Percentiles rank a stretch among this genome's conserved stretches.
phyloP scores from a whole-genome alignment of 2,888 invertebrate genomes.

The Onthophagus sagittarius region DNA sequence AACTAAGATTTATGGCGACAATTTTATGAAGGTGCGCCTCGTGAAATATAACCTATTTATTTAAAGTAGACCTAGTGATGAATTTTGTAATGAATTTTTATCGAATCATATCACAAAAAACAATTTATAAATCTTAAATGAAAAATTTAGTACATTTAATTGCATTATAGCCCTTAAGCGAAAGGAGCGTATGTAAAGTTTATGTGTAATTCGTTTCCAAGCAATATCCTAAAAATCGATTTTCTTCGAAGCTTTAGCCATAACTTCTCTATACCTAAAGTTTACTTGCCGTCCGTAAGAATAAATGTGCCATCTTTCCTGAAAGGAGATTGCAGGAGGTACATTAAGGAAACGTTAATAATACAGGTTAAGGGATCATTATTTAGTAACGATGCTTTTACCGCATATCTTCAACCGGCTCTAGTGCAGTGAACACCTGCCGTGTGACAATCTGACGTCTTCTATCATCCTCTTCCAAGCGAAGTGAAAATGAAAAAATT shows the following conservation, averaged over 20 bases:
- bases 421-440: constrained; percentile 38
- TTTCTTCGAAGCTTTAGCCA: neutral
- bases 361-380: constrained; percentile 41
- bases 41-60: constrained; percentile 19
- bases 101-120: neutral
- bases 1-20: constrained; percentile 22
- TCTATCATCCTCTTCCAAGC: constrained; percentile 9
- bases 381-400: constrained; percentile 47
- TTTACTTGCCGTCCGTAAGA: neutral
- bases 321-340: constrained; percentile 22
- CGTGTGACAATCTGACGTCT: constrained; percentile 28
- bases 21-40: constrained; percentile 20
- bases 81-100: neutral
- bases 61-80: neutral
- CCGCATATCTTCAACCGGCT: constrained; percentile 34
- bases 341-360: constrained; percentile 43
- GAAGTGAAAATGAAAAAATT: neutral
- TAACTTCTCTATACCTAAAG: neutral
- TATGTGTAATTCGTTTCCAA: neutral
- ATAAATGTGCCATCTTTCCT: neutral
- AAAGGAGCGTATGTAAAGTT: neutral
- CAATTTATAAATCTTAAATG: no score
- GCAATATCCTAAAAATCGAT: neutral
- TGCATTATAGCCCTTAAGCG: neutral
- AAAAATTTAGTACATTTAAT: no score